Percentiles rank a stretch among this genome's conserved stretches.
These are phyloP conservation scores for Drosophila tsacasi DNA, from an alignment of 1,140 invertebrate genomes.

Conservation along the genomic window DNA sequence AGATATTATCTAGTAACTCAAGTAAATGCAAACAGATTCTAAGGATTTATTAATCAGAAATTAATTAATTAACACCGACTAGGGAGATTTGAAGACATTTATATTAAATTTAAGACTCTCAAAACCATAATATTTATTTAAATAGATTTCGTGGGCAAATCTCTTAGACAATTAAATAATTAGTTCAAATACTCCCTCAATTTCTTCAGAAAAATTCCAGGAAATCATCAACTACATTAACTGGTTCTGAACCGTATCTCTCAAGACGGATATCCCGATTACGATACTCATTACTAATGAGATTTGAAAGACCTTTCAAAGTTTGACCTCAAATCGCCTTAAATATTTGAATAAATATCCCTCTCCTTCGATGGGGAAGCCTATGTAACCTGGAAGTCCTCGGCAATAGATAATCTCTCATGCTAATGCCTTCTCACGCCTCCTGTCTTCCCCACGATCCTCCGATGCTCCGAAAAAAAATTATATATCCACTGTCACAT, in stretches of 20 bases:
- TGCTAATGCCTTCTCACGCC: conserved; percentile 58
- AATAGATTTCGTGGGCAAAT: not conserved
- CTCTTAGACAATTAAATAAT: not conserved
- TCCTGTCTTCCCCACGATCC: conserved; percentile 36
- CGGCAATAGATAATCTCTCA: conserved; percentile 41
- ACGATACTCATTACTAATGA: conserved; percentile 16
- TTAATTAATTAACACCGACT: no score
- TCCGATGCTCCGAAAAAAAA: not conserved
- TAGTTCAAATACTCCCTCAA: not conserved
- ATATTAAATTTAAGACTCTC: no score
- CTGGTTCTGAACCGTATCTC: conserved; percentile 13
- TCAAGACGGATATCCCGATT: conserved; percentile 26
- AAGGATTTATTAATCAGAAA: no score
- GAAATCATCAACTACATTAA: not conserved
- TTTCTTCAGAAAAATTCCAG: not conserved
- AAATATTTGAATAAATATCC: conserved; percentile 39
- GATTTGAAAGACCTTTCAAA: conserved; percentile 33
- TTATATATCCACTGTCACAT: conserved; percentile 62
- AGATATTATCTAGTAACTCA: no score
- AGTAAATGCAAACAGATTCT: no score
- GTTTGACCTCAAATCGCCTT: conserved; percentile 36
- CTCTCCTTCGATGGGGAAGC: not conserved
- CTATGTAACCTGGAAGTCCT: conserved; percentile 42
- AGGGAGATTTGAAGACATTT: no score
- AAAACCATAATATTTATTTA: not conserved